These are phyloP conservation scores for Bathynomus jamesi DNA, from an alignment of 1,140 invertebrate genomes.

Conservation along the genomic window DNA sequence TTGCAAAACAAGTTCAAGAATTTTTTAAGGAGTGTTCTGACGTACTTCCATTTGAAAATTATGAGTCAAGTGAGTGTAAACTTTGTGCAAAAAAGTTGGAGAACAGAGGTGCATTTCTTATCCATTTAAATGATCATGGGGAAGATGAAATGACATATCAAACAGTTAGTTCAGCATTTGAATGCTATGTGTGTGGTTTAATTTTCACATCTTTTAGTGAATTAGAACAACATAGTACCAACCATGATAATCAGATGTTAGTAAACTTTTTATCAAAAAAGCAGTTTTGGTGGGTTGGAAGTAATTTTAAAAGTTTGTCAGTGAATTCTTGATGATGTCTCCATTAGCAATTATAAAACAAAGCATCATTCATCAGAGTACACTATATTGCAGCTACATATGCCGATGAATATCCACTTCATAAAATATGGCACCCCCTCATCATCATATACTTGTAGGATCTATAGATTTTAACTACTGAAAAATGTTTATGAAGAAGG, in stretches of 20 bases:
- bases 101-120: not conserved
- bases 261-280: too few species aligned
- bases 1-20: not conserved
- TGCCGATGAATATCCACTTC: too few species aligned
- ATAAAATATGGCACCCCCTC: too few species aligned
- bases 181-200: not conserved
- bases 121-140: not conserved
- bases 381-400: too few species aligned
- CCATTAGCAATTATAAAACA: too few species aligned
- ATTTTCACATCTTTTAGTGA: not conserved
- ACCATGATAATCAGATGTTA: not conserved
- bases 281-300: too few species aligned
- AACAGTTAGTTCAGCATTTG: not conserved
- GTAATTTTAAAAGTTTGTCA: too few species aligned
- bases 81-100: not conserved
- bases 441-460: too few species aligned
- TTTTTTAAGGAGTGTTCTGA: not conserved
- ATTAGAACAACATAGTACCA: not conserved
- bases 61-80: not conserved
- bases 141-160: not conserved
- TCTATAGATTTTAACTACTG: too few species aligned
- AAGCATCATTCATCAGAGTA: too few species aligned
- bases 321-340: too few species aligned
- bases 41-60: not conserved
- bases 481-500: too few species aligned